Evolutionary conservation across 2,888 invertebrate genomes (phyloP).

Genomic region (Catocala nupta): DNA sequence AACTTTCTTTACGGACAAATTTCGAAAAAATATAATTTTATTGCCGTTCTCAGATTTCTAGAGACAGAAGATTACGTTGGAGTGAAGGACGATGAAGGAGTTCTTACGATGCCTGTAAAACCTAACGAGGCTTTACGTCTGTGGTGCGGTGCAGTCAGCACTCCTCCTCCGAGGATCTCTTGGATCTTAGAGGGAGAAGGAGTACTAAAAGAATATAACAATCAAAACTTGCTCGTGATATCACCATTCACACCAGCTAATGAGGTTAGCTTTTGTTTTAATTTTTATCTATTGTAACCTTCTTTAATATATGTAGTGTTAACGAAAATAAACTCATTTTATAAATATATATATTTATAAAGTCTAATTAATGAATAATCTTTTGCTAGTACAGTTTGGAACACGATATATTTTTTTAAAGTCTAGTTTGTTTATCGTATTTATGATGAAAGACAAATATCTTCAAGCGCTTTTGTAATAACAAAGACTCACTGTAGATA

Average conservation of each 20-base stretch:
- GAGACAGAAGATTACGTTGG: slow-evolving; percentile 80
- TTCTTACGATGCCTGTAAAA: slow-evolving; percentile 68
- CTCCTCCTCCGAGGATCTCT: slow-evolving; percentile 87
- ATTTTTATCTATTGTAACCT: too few species aligned
- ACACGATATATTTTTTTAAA: too few species aligned
- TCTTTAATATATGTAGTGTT: too few species aligned
- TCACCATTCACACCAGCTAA: slow-evolving; percentile 72
- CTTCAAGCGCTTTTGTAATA: too few species aligned
- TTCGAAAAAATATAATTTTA: not conserved
- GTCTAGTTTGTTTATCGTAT: too few species aligned
- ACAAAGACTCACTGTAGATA: too few species aligned
- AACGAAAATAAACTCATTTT: too few species aligned
- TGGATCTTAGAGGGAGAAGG: slow-evolving; percentile 86
- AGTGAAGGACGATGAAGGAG: slow-evolving; percentile 67
- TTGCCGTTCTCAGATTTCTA: slow-evolving; percentile 64
- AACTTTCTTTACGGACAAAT: not conserved
- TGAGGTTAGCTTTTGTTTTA: slow-evolving; percentile 63
- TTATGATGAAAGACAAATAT: too few species aligned
- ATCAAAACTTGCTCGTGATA: slow-evolving; percentile 74
- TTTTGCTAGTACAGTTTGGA: too few species aligned
- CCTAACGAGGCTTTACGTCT: slow-evolving; percentile 81
- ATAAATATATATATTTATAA: too few species aligned
- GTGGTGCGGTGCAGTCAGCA: slow-evolving; percentile 89
- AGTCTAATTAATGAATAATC: too few species aligned
- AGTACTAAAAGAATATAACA: slow-evolving; percentile 73